These are phyloP conservation scores for Strigamia crassipes DNA, from an alignment of 2,888 invertebrate species.

Conservation along the genomic window DNA sequence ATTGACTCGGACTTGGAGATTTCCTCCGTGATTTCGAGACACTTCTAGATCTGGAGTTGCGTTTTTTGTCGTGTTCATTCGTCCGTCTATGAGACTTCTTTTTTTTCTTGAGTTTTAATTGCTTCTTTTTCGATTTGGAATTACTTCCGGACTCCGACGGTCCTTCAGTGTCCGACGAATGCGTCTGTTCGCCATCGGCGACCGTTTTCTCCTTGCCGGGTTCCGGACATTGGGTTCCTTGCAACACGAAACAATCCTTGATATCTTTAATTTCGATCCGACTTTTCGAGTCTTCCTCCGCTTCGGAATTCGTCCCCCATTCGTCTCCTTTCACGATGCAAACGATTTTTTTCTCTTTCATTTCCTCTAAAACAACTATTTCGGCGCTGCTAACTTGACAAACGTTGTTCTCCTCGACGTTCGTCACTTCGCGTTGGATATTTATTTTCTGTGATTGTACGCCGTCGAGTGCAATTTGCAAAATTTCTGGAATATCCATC, in stretches of 20 bases:
- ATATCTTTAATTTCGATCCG: not conserved
- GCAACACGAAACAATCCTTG: not conserved
- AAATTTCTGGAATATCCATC: not conserved
- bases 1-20: not conserved
- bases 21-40: not conserved
- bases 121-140: not conserved
- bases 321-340: not conserved
- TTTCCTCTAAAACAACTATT: not conserved
- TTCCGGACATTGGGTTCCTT: not conserved
- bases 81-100: not conserved
- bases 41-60: conserved; percentile 7
- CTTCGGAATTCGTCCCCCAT: not conserved
- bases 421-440: not conserved
- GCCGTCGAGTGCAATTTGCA: not conserved
- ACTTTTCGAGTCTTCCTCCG: not conserved
- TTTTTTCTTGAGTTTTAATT: not conserved
- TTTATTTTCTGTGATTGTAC: not conserved
- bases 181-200: not conserved
- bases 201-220: not conserved
- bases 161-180: not conserved
- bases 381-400: not conserved
- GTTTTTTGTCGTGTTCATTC: not conserved
- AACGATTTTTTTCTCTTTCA: not conserved
- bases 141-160: not conserved
- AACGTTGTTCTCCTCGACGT: not conserved